Base-by-base conservation (phyloP, 2,888 invertebrate genomes). In the Synergus japonicus region DNA sequence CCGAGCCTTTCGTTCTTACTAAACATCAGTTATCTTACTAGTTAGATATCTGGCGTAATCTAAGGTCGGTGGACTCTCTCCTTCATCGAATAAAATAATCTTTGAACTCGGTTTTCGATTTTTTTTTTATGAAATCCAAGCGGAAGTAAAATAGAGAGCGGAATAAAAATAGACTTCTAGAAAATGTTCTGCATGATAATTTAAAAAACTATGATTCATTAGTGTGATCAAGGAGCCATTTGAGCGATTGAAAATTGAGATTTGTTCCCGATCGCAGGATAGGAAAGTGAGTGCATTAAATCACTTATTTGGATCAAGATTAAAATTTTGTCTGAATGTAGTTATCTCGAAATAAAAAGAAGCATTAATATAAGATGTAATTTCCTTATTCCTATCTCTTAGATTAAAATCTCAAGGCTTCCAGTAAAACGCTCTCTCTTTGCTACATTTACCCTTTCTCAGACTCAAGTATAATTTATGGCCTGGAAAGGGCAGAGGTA, bases 1-100 rank as follows among this genome's bases (percentile, higher is more conserved):
- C 69, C 77, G 76, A 58, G 78, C 77, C 63, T 80, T 83, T 82
- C 73, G 78, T 44, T 79, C 82, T 85, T 82, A 65, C 49, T 77
- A 80, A 37, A 76, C 77, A 63, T 73, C 78, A 54, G 73, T 73
- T 73, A 73, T 54, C 73, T 54, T 54, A 54, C 49, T 1, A 37
- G 18, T 73, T 49, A 37, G 41, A 73, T 73, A 41, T 54, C n/a
- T 54, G 49, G 54, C 54, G 54, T 54, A 73, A 73, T 37, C n/a
- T 49, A 54, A 54, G 54, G 54, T 54, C 73, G 54, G n/a, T 54
- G 73, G 10, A 73, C 73, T 54, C 49, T 69, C 22, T 44, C 18
- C 67, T 69, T 29, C 60, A 12, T n/a, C n/a, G n/a, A n/a, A n/a
- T n/a, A n/a, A n/a, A n/a, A n/a, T n/a, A n/a, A n/a, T n/a, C n/a